These are phyloP conservation scores for Leptocoma aspasia DNA, from an alignment of 2,113 vertebrate species.

Conservation along the genomic window DNA sequence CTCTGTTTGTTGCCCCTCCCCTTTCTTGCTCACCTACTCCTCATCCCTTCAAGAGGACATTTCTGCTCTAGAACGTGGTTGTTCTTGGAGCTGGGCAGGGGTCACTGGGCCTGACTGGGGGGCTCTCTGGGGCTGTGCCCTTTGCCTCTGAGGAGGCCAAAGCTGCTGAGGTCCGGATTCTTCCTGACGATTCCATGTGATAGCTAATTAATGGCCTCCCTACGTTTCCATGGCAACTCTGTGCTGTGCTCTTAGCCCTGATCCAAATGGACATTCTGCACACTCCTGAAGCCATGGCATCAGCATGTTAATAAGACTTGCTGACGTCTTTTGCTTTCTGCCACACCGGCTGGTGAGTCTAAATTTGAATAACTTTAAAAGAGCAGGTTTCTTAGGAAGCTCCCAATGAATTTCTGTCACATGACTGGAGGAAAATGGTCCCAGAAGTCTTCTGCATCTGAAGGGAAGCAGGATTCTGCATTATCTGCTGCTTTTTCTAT, in stretches of 20 bases:
- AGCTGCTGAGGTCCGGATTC: constrained; percentile 50
- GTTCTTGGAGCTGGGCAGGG: neutral
- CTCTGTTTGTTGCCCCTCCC: neutral
- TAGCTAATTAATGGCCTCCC: constrained; percentile 71
- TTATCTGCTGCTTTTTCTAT: neutral
- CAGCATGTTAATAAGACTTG: constrained; percentile 70
- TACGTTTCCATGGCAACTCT: constrained; percentile 67
- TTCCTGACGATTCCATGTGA: constrained; percentile 61
- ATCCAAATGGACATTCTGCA: constrained; percentile 70
- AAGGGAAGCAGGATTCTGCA: neutral
- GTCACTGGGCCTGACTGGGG: neutral
- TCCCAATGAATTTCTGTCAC: neutral
- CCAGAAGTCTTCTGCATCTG: neutral
- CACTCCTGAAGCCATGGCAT: constrained; percentile 51
- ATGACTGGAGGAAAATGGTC: neutral
- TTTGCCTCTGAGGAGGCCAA: constrained; percentile 28
- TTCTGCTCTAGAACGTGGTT: neutral
- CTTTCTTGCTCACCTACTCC: neutral
- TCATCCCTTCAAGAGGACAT: neutral
- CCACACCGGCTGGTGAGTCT: constrained; percentile 30
- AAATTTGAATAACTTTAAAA: constrained; percentile 57
- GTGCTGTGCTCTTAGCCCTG: constrained; percentile 60
- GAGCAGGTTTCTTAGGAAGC: constrained; percentile 29
- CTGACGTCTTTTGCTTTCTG: constrained; percentile 54
- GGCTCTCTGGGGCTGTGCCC: neutral